Base-by-base conservation (phyloP, 2,888 invertebrate species). In the Deilephila elpenor region DNA sequence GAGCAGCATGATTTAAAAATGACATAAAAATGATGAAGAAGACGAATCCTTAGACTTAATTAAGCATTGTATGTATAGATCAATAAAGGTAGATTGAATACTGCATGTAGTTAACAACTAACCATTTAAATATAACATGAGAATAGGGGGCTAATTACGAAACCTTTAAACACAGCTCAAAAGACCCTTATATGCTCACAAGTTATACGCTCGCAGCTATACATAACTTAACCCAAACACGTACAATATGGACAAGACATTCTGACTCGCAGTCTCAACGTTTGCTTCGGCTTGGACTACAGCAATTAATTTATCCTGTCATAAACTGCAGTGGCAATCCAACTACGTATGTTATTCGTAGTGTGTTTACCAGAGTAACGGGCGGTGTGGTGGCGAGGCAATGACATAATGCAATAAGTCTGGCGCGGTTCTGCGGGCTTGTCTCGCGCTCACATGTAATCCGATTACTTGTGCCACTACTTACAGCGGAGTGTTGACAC, bases 381-480 rank as follows among this genome's bases (percentile, higher is more conserved):
- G 14, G 60, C 29, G 60, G 19, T 44, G 64, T 37, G 44, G 44
- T 32, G 34, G 37, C 56, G 73, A n/a, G 59, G 70, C 71, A 17
- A 67, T 56, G 59, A 25, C 29, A 29, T 70, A 75, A 73, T 72
- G 74, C 74, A 75, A 74, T 75, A 75, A 75, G 73, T 72, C 56
- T 70, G 70, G 71, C 71, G 67, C 70, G 59, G 70, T 60, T 60
- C 71, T 32, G 37, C 71, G 53, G 74, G 37, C 71, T 17, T 29
- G 71, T 71, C 72, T 74, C 37, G 56, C 19, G 71, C 67, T 74
- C 74, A 71, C 29, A 72, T 71, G 74, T 75, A 78, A 76, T 75
- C 76, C 73, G 74, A 78, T 78, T 76, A 75, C 74, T 70, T 70
- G 32, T 71, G 73, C 74, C 59, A 59, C 70, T 60, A 62, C 44